phyloP scores from a whole-genome alignment of 2,888 invertebrate species.

The Diarsia brunnea region DNA sequence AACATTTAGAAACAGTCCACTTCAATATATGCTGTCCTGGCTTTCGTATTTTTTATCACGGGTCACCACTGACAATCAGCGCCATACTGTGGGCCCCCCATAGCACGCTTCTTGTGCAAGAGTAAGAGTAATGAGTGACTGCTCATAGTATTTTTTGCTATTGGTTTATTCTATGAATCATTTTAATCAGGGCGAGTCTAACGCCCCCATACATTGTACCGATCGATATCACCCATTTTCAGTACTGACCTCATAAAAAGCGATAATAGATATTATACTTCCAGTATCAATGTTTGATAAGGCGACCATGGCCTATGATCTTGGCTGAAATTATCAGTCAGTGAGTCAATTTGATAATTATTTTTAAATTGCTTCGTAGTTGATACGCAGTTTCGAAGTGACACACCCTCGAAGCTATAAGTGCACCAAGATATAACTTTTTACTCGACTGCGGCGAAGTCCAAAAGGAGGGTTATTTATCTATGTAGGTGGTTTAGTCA shows the following conservation, averaged over 20 bases:
- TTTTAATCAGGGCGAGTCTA: background rate
- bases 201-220: background rate
- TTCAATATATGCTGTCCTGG: background rate
- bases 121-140: no score
- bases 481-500: background rate
- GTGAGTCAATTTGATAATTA: slow-evolving; percentile 9
- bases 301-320: slow-evolving; percentile 30
- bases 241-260: slow-evolving; percentile 15
- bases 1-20: background rate
- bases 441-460: no score
- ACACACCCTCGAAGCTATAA: background rate
- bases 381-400: background rate
- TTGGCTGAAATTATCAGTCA: slow-evolving; percentile 23
- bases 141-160: no score
- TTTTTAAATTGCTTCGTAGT: slow-evolving; percentile 3
- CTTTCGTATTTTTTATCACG: no score
- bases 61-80: no score
- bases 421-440: background rate
- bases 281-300: slow-evolving; percentile 22
- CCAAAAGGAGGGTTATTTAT: no score
- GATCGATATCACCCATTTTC: slow-evolving; percentile 5
- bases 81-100: no score
- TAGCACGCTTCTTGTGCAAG: background rate
- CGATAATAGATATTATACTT: slow-evolving; percentile 15
- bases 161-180: background rate